Base-by-base conservation (phyloP, 2,113 vertebrate genomes). In the Seriola dumerili region DNA sequence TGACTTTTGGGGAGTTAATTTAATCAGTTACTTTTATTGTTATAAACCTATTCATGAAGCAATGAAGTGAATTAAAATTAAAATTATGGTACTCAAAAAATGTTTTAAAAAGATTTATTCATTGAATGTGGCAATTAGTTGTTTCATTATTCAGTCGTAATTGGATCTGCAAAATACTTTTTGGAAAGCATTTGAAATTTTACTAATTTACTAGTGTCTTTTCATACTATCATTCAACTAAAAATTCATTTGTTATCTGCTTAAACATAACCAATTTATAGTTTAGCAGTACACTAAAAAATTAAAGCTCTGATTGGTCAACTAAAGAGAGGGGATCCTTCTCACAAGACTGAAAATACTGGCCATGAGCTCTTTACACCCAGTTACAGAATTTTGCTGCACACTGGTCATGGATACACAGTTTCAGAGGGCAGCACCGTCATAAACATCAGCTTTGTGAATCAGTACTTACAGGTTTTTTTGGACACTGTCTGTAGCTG, bases 371-470 rank as follows among this genome's bases (percentile, higher is more conserved):
- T 50, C 64, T 29, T 44, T 8, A 19, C 14, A 4, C 29, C 36
- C 38, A 59, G 9, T 63, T 34, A 40, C 29, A 29, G 29, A 29
- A 29, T 29, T 29, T 29, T 29, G 29, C 13, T 34, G 61, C 59
- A 72, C 73, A 32, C 42, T 42, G 50, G 38, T 29, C 38, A 12
- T 67, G 32, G 42, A 36, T 8, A 66, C 38, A 38, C 17, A 57
- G 21, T 42, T 62, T 42, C 40, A 58, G 29, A 63, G 52, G 59
- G 50, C 50, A 61, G 44, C 23, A 17, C 42, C 34, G 34, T 38
- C 32, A 29, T 48, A 34, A 29, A 64, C 4, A 4, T 72, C 57
- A 69, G 70, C 70, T 74, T 46, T 68, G 16, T 63, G 36, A 79
- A 57, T 57, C 29, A 69, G 55, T 67, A 44, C 17, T n/a, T n/a